Conservation (phyloP, 2,888 invertebrate genomes). For the Copidosoma aretas region DNA sequence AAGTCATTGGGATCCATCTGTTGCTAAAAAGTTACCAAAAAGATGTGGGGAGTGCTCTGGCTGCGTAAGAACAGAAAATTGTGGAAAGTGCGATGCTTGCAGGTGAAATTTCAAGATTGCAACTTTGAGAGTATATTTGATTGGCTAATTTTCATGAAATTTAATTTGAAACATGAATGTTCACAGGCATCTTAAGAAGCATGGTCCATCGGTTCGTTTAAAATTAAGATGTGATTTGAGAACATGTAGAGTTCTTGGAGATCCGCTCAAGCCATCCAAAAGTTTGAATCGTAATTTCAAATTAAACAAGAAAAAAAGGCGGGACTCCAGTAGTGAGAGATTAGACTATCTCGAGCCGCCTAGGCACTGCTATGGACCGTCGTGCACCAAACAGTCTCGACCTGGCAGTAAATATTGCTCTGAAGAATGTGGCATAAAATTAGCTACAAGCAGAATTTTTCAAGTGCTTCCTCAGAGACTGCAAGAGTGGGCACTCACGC, state of each 20-base stretch:
- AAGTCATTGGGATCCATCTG: conserved; percentile 52
- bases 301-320: conserved; percentile 54
- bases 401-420: conserved; percentile 92
- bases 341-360: conserved; percentile 62
- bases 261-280: conserved; percentile 58
- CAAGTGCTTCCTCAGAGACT: conserved; percentile 86
- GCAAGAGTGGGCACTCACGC: conserved; percentile 90
- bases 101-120: conserved; percentile 58
- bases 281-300: conserved; percentile 55
- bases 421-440: conserved; percentile 85
- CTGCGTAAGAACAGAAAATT: conserved; percentile 74
- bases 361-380: conserved; percentile 91
- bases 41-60: conserved; percentile 80
- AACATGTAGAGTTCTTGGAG: conserved; percentile 62
- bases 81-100: conserved; percentile 74
- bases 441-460: conserved; percentile 85
- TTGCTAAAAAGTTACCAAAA: conserved; percentile 60
- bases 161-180: background rate
- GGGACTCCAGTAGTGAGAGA: conserved; percentile 59
- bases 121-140: conserved; percentile 8
- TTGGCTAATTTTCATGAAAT: background rate
- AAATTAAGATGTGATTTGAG: conserved; percentile 65
- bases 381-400: conserved; percentile 80
- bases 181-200: conserved; percentile 65
- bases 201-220: conserved; percentile 64